Evolutionary conservation across 2,888 invertebrate species (phyloP), one percentile per base, ranked within the genome.

Genomic region (Pelosia muscerda): DNA sequence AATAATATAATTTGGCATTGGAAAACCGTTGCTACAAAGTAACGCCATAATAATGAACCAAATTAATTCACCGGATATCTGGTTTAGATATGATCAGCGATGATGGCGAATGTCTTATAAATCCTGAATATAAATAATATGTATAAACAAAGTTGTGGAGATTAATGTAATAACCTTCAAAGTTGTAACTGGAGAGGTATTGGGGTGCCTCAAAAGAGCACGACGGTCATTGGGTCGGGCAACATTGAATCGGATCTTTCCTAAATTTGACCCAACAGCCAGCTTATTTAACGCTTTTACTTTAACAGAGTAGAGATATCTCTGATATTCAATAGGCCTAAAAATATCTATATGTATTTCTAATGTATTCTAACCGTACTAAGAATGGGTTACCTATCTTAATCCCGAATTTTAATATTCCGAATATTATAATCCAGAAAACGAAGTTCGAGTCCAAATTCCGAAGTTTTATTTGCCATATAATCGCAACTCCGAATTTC

Each of bases 1-100:
- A 65, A 60, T 74, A 31, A 65, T 60, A 66, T 64, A 65, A 60
- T 74, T 77, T 65, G 65, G 54, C 49, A 65, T 65, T 57, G 26
- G 26, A 28, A 49, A 72, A 8, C 28, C 28, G 26, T 26, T 26
- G 42, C 19, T 6, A 61, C 61, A 26, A 61, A n/a, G n/a, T 28
- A 26, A n/a, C 42, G 19, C 10, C 19, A 49, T 22, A 25, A 26
- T 49, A 25, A 11, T 26, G 2, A 61, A 61, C 26, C 42, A 42
- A n/a, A 49, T 49, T 38, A 38, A 38, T n/a, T 42, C 49, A 2
- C 49, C 26, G 49, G 61, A 61, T 61, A 61, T 61, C 26, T 61
- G 61, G 26, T n/a, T 49, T 28, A 49, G 49, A 61, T 61, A 49
- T 11, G 25, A 49, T 61, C 42, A 2, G 11, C 26, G 19, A 61